Evolutionary conservation across 2,113 vertebrate species (phyloP).

Genomic region (Apteryx owenii): DNA sequence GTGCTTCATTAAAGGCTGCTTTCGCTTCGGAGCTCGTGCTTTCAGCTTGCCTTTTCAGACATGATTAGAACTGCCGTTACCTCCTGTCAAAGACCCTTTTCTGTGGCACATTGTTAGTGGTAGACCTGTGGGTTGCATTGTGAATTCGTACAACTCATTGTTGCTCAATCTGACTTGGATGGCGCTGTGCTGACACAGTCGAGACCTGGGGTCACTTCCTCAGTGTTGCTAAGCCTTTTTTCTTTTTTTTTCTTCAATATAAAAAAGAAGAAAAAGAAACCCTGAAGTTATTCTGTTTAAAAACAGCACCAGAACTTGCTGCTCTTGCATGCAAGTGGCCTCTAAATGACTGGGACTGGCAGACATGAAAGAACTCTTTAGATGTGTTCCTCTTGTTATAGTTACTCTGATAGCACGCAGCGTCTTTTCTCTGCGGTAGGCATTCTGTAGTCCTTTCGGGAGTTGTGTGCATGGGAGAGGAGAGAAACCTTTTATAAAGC

Average conservation of each 20-base stretch:
- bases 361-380: neutral
- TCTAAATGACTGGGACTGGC: neutral
- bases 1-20: neutral
- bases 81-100: neutral
- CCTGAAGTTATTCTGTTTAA: neutral
- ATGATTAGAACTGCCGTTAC: neutral
- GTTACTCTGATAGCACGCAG: neutral
- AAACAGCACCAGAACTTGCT: neutral
- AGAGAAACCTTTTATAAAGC: neutral
- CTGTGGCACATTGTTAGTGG: neutral
- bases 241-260: too few species aligned
- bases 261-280: neutral
- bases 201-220: neutral
- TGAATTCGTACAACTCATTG: fast-evolving
- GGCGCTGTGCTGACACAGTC: neutral
- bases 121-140: neutral
- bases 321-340: neutral
- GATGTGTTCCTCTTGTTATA: neutral
- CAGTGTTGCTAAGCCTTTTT: neutral
- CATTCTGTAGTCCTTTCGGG: neutral
- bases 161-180: neutral
- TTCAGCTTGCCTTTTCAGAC: neutral
- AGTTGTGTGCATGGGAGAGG: neutral
- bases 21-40: neutral
- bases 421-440: neutral